Conservation (phyloP, 2,113 vertebrate species). For the Phylloscopus trochiloides region DNA sequence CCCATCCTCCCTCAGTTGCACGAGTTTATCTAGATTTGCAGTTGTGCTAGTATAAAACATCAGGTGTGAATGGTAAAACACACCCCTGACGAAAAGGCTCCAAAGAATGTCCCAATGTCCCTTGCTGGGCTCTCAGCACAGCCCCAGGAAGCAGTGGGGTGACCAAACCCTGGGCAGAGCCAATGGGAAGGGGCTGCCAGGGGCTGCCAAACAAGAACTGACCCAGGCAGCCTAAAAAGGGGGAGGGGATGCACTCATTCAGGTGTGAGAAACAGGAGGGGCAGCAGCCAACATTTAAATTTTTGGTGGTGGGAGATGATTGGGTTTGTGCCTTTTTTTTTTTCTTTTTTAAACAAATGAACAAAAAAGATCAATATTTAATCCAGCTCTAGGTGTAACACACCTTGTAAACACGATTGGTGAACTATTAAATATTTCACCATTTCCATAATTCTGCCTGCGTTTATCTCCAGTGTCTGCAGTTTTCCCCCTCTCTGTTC, state of each 20-base stretch:
- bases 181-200: background rate
- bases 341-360: background rate
- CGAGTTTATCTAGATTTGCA: background rate
- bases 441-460: background rate
- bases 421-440: background rate
- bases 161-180: background rate
- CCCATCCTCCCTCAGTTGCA: background rate
- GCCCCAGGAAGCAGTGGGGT: background rate
- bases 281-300: background rate
- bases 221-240: background rate
- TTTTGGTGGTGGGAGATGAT: background rate
- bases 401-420: background rate
- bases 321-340: background rate
- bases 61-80: background rate
- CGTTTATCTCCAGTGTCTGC: background rate
- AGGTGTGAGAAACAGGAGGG: background rate
- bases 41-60: background rate
- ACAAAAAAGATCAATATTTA: background rate
- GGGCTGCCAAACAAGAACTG: background rate
- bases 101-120: background rate
- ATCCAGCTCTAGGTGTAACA: background rate
- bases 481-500: background rate
- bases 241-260: background rate
- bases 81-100: background rate
- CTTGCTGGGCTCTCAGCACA: rapidly evolving